These are phyloP conservation scores for Eurytoma adleriae DNA, from an alignment of 2,888 invertebrate genomes.

Conservation along the genomic window DNA sequence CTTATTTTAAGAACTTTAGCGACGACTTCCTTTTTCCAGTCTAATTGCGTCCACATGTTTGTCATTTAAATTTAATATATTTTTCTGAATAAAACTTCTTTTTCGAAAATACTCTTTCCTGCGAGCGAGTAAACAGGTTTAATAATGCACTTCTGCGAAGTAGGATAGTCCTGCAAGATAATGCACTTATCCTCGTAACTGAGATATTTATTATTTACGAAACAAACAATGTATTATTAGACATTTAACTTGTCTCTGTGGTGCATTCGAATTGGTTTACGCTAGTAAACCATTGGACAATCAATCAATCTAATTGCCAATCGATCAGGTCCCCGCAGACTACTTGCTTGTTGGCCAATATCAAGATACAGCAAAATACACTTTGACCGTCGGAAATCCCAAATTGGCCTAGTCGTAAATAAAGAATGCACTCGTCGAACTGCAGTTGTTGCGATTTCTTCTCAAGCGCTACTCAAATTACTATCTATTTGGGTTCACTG, in stretches of 20 bases:
- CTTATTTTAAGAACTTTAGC: too few relatives aligned
- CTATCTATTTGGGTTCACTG: too few relatives aligned
- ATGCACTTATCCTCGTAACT: constrained; percentile 1
- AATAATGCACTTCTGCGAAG: neutral
- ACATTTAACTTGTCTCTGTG: constrained; percentile 25
- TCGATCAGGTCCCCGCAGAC: constrained; percentile 47
- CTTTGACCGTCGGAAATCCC: constrained; percentile 26
- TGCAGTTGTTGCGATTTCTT: constrained; percentile 16
- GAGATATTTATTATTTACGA: constrained; percentile 43
- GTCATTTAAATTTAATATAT: neutral
- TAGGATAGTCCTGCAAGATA: neutral
- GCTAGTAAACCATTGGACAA: constrained; percentile 30
- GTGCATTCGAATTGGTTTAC: constrained; percentile 40
- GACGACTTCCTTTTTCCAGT: too few relatives aligned
- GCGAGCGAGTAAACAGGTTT: neutral
- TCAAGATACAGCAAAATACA: constrained; percentile 21
- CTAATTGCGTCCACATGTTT: too few relatives aligned
- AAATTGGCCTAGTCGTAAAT: constrained; percentile 32
- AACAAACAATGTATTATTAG: constrained; percentile 48
- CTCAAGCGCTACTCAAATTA: neutral
- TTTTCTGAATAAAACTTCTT: neutral
- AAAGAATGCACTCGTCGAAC: constrained; percentile 35
- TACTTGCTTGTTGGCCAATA: constrained; percentile 43
- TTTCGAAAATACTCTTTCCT: neutral
- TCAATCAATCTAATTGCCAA: constrained; percentile 57